phyloP scores from a whole-genome alignment of 92 coral and sea anemone genomes.

The Blastomussa wellsi region DNA sequence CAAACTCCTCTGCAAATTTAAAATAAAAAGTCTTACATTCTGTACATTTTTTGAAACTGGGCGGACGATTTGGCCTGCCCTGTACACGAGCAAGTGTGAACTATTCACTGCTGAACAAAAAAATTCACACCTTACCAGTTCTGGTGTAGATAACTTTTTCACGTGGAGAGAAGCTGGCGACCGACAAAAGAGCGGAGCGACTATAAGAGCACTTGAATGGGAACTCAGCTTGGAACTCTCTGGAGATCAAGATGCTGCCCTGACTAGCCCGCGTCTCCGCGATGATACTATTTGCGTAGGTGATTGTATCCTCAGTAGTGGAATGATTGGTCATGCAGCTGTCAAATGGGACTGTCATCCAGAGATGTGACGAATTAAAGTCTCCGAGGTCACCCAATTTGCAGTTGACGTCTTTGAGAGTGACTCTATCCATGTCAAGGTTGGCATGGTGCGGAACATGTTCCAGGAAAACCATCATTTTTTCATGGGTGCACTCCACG shows the following conservation, averaged over 20 bases:
- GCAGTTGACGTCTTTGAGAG: slow-evolving; percentile 63
- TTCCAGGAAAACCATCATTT: slow-evolving; percentile 52
- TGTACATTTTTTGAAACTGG: background rate
- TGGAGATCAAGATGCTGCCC: slow-evolving; percentile 57
- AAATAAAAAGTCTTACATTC: background rate
- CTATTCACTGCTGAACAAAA: too few species aligned
- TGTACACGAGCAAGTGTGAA: too few species aligned
- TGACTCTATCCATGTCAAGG: slow-evolving; percentile 42
- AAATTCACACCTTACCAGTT: slow-evolving; percentile 46
- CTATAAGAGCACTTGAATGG: slow-evolving; percentile 80
- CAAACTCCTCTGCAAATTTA: slow-evolving; percentile 60
- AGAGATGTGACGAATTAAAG: background rate
- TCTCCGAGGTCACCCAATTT: background rate
- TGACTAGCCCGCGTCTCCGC: slow-evolving; percentile 57
- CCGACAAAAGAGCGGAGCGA: slow-evolving; percentile 71
- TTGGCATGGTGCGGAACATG: slow-evolving; percentile 13
- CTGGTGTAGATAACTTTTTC: slow-evolving; percentile 75
- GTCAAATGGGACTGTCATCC: slow-evolving; percentile 48
- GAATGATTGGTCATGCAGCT: slow-evolving; percentile 69
- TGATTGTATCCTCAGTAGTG: slow-evolving; percentile 55
- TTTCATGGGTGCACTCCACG: slow-evolving; percentile 58
- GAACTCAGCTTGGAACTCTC: slow-evolving; percentile 75
- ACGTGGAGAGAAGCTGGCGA: slow-evolving; percentile 78
- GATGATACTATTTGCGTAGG: slow-evolving; percentile 65
- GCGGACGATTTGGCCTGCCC: background rate